Conservation (phyloP, 2,888 invertebrate genomes). For the Plagodis pulveraria region DNA sequence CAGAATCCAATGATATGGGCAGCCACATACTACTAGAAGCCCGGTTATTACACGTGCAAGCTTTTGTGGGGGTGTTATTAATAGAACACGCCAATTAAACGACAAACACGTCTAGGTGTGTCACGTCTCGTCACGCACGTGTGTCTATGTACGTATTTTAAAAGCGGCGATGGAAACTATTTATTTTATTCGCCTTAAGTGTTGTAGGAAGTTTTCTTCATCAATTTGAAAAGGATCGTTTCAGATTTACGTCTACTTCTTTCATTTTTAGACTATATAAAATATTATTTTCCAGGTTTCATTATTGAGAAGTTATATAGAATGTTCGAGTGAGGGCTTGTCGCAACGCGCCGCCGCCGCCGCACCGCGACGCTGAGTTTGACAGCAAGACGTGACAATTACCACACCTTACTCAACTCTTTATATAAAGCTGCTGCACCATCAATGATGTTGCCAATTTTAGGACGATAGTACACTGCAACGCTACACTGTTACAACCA, state of each 20-base stretch:
- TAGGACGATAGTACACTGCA: constrained; percentile 60
- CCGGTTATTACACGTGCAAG: constrained; percentile 18
- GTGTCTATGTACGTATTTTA: neutral
- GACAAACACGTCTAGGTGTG: neutral
- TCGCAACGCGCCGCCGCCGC: constrained; percentile 19
- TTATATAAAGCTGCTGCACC: constrained; percentile 81
- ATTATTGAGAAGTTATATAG: too few species aligned
- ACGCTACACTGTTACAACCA: constrained; percentile 46
- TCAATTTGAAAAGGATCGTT: too few species aligned
- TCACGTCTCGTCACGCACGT: constrained; percentile 2
- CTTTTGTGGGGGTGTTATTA: constrained; percentile 14
- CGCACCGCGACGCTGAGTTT: constrained; percentile 38
- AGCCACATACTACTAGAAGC: constrained; percentile 19
- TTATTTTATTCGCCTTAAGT: too few species aligned
- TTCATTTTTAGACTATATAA: too few species aligned
- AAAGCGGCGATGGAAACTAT: too few species aligned
- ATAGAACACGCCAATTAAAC: constrained; percentile 5
- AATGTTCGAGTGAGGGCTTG: constrained; percentile 8
- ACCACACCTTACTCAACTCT: constrained; percentile 77
- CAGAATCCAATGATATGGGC: constrained; percentile 36
- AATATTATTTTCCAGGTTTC: too few species aligned
- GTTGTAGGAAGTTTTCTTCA: too few species aligned
- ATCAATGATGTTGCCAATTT: constrained; percentile 73
- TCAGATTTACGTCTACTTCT: too few species aligned
- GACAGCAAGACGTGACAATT: constrained; percentile 67